Conservation (phyloP, 1,140 invertebrate genomes). For the Protaetia brevitarsis region DNA sequence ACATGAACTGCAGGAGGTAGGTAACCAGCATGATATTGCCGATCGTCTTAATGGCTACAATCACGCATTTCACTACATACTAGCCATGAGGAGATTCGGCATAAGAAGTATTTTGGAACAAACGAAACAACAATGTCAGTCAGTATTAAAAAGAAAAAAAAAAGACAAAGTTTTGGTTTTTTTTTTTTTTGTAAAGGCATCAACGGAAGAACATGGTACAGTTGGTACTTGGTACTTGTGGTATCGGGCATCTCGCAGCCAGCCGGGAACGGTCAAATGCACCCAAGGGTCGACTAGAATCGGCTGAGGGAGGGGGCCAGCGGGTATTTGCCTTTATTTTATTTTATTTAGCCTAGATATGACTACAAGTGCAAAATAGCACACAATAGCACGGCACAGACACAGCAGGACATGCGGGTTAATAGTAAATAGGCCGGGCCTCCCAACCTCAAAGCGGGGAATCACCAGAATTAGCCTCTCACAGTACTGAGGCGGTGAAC, state of each 20-base stretch:
- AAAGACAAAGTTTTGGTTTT: too few relatives aligned
- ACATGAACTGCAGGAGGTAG: constrained; percentile 99
- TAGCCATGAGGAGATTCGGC: constrained; percentile 53
- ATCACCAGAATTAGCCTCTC: neutral
- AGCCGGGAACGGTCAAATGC: constrained; percentile 45
- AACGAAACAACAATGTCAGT: constrained; percentile 41
- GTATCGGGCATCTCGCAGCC: constrained; percentile 43
- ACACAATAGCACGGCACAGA: constrained; percentile 34
- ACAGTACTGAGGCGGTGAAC: neutral
- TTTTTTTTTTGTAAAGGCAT: too few relatives aligned
- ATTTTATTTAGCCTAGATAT: constrained; percentile 49
- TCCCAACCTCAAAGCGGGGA: constrained; percentile 25
- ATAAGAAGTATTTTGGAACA: constrained; percentile 43
- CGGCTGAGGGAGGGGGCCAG: constrained; percentile 28
- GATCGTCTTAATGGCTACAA: constrained; percentile 98
- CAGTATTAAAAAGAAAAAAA: constrained; percentile 31
- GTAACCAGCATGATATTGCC: constrained; percentile 99
- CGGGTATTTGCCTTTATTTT: too few relatives aligned
- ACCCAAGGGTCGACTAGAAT: constrained; percentile 41
- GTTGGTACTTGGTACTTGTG: constrained; percentile 15
- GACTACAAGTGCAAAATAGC: constrained; percentile 45
- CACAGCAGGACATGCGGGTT: constrained; percentile 43
- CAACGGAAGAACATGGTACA: constrained; percentile 23
- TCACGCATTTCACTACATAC: constrained; percentile 99
- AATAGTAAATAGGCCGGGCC: constrained; percentile 34